A percentile compares a stretch with the other conserved stretches of the same genome.
phyloP scores from a whole-genome alignment of 2,113 vertebrate genomes.

The Labrus mixtus region DNA sequence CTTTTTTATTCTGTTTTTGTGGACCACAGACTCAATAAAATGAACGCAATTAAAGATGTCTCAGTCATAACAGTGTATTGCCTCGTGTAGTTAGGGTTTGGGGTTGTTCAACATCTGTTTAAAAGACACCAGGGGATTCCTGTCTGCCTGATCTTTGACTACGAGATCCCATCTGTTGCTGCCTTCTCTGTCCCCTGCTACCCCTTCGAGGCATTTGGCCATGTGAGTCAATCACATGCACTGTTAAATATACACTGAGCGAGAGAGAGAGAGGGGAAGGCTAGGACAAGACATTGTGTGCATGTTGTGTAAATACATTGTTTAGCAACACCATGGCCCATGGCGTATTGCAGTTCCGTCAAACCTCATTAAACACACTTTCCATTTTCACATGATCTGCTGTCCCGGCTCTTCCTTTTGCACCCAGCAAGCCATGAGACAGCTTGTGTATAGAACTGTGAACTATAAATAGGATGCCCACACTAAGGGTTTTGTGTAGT shows the following conservation, averaged over 20 bases:
- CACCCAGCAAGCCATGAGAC: too few relatives aligned
- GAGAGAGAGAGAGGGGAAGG: not conserved
- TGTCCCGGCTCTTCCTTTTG: conserved; percentile 7
- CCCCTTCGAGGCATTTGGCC: conserved; percentile 32
- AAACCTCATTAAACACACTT: conserved; percentile 33
- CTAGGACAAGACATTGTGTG: not conserved
- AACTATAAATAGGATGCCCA: conserved; percentile 13
- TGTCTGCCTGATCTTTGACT: not conserved
- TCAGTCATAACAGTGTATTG: not conserved
- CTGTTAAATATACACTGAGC: conserved; percentile 25
- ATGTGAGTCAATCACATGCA: conserved; percentile 38
- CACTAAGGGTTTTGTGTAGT: not conserved
- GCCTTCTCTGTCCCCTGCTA: not conserved
- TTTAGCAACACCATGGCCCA: not conserved
- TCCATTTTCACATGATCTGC: conserved; percentile 9
- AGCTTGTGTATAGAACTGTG: too few relatives aligned
- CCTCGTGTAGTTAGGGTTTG: not conserved
- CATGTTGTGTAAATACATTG: conserved; percentile 15
- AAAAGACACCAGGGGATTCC: not conserved
- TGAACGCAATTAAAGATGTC: not conserved
- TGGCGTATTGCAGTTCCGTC: conserved; percentile 7
- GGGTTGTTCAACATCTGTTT: not conserved
- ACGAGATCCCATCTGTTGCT: conserved; percentile 31
- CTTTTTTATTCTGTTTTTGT: not conserved
- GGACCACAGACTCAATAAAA: too few relatives aligned